phyloP scores from a whole-genome alignment of 2,888 invertebrate genomes.

The Polia nebulosa region DNA sequence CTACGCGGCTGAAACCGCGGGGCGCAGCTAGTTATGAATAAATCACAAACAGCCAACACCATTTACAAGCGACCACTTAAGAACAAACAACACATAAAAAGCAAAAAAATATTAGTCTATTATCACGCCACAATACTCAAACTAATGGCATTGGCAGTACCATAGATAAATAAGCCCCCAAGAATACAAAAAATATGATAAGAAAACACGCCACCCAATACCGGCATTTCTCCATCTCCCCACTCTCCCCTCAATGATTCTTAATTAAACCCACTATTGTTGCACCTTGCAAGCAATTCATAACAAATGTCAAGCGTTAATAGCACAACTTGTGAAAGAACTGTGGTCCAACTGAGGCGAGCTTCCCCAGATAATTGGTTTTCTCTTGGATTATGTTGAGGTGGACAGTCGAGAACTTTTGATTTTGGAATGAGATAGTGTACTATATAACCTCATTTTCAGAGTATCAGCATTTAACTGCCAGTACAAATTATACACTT shows the following conservation, averaged over 20 bases:
- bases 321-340: slow-evolving; percentile 79
- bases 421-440: not conserved
- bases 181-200: slow-evolving; percentile 56
- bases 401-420: slow-evolving; percentile 31
- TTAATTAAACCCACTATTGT: slow-evolving; percentile 85
- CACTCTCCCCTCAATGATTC: slow-evolving; percentile 76
- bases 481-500: no score
- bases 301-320: slow-evolving; percentile 84
- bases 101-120: slow-evolving; percentile 36
- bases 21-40: not conserved
- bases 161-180: slow-evolving; percentile 46
- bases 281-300: slow-evolving; percentile 84
- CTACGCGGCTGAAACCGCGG: no score
- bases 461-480: not conserved
- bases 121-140: slow-evolving; percentile 51
- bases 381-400: slow-evolving; percentile 60
- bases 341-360: slow-evolving; percentile 70
- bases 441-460: not conserved
- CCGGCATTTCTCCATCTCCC: slow-evolving; percentile 67
- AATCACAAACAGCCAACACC: not conserved
- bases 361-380: slow-evolving; percentile 81
- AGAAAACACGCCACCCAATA: slow-evolving; percentile 60
- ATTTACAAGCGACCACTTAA: slow-evolving; percentile 39
- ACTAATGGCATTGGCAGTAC: slow-evolving; percentile 38
- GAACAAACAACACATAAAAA: slow-evolving; percentile 37